A percentile compares a stretch with the other conserved stretches of the same genome.
phyloP scores from a whole-genome alignment of 2,113 vertebrate genomes.

The Paracanthobrama guichenoti region DNA sequence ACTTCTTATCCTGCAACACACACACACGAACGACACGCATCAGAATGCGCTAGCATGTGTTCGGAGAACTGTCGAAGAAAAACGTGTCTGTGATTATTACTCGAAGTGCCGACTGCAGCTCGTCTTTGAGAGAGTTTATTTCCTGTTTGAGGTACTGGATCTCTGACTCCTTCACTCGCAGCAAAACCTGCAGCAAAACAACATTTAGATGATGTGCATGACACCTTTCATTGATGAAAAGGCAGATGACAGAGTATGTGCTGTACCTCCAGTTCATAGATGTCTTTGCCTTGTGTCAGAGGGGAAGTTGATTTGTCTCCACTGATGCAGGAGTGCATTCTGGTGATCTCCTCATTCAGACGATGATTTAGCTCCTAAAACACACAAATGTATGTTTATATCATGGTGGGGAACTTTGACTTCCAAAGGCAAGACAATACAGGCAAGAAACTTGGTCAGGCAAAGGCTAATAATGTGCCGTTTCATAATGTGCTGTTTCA shows the following conservation, averaged over 20 bases:
- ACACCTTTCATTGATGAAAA: background rate
- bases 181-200: conserved; percentile 80
- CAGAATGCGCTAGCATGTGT: background rate
- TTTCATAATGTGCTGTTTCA: background rate
- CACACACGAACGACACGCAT: background rate
- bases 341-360: conserved; percentile 90
- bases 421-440: background rate
- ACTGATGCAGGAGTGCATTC: conserved; percentile 87
- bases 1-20: conserved; percentile 90
- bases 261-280: conserved; percentile 92
- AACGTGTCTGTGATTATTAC: conserved; percentile 64
- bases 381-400: background rate
- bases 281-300: conserved; percentile 91
- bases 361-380: conserved; percentile 93
- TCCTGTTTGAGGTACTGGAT: conserved; percentile 99
- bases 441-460: background rate
- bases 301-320: conserved; percentile 82
- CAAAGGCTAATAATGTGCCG: background rate
- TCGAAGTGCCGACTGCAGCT: conserved; percentile 92
- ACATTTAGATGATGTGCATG: background rate
- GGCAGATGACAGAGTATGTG: background rate
- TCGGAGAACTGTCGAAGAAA: background rate
- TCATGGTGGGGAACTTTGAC: background rate
- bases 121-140: conserved; percentile 97
- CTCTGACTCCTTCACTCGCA: conserved; percentile 97